These are phyloP conservation scores for Phalloptychus januarius DNA, from an alignment of 2,797 vertebrate genomes.

Conservation along the genomic window DNA sequence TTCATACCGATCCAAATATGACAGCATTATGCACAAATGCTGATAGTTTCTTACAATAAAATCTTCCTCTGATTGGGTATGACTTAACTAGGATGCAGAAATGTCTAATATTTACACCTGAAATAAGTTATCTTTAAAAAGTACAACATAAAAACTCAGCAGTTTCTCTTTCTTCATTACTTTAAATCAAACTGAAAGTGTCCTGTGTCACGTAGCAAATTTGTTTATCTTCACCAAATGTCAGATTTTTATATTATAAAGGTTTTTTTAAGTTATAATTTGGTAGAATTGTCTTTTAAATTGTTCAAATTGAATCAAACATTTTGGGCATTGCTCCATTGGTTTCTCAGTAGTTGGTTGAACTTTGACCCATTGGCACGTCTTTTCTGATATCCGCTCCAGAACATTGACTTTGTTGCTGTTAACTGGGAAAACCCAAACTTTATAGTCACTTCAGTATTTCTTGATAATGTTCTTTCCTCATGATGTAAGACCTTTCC, in stretches of 20 bases:
- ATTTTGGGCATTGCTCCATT: neutral
- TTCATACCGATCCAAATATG: neutral
- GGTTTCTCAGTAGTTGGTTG: neutral
- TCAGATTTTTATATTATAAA: neutral
- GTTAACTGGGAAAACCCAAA: neutral
- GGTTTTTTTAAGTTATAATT: neutral
- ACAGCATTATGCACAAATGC: neutral
- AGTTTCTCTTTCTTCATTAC: neutral
- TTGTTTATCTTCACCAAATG: neutral
- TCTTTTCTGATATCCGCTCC: neutral
- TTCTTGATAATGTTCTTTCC: neutral
- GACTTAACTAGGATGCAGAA: neutral
- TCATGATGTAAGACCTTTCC: neutral
- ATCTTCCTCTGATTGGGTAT: neutral
- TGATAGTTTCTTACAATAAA: neutral
- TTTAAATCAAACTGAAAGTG: neutral
- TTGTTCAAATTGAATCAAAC: neutral
- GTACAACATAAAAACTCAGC: neutral
- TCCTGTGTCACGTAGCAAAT: neutral
- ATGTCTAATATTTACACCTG: neutral
- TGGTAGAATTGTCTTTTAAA: no score
- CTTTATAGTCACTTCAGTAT: neutral
- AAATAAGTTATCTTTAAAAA: neutral
- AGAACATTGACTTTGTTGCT: neutral
- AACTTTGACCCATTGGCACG: neutral